Percentiles rank a stretch among this genome's conserved stretches.
Evolutionary conservation across 64 coral and sea anemone species (phyloP).

Genomic region (Pocillopora damicornis): DNA sequence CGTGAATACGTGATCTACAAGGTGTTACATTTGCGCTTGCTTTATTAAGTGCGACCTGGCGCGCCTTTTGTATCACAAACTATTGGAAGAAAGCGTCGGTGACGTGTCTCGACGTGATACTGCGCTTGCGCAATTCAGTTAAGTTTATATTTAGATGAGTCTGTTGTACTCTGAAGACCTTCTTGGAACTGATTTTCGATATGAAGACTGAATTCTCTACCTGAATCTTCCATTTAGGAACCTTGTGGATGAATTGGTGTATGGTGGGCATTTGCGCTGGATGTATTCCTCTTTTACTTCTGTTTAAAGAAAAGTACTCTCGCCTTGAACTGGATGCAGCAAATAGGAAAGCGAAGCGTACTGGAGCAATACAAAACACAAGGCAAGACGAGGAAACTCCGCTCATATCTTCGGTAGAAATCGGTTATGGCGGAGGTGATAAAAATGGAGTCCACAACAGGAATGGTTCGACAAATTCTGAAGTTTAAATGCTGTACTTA

Average conservation of each 20-base stretch:
- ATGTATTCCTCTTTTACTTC: slow-evolving; percentile 74
- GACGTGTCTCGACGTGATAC: too few species aligned
- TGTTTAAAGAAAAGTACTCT: slow-evolving; percentile 76
- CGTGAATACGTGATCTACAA: too few species aligned
- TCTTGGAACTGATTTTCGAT: too few species aligned
- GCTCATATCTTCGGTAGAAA: not conserved
- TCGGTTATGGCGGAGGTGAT: not conserved
- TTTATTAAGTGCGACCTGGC: too few species aligned
- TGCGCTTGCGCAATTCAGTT: too few species aligned
- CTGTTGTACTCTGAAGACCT: too few species aligned
- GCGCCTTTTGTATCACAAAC: too few species aligned
- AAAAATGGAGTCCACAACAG: not conserved
- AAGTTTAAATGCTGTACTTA: not conserved
- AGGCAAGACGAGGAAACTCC: not conserved
- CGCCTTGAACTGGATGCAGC: slow-evolving; percentile 61
- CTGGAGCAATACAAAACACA: not conserved
- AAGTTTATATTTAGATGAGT: too few species aligned
- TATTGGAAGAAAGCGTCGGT: too few species aligned
- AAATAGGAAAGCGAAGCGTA: not conserved
- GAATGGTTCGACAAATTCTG: not conserved
- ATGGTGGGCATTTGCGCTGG: slow-evolving; percentile 73
- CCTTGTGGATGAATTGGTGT: slow-evolving; percentile 96
- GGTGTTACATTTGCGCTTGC: too few species aligned
- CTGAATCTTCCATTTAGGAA: slow-evolving; percentile 35
- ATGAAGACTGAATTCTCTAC: not conserved